These are phyloP conservation scores for Callosobruchus maculatus DNA, from an alignment of 2,888 invertebrate species.

Conservation along the genomic window DNA sequence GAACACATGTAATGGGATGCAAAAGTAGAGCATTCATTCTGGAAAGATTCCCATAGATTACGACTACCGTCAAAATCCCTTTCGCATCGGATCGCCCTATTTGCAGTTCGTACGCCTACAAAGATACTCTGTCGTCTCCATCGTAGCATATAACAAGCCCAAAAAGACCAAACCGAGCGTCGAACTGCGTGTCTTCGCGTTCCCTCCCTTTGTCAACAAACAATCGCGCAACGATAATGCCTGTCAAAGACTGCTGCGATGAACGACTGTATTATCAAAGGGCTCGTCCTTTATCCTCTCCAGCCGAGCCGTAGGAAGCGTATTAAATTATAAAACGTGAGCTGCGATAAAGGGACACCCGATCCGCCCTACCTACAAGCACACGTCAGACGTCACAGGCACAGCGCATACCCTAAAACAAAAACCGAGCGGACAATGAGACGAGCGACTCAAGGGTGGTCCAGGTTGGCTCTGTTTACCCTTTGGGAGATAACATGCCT, in stretches of 20 bases:
- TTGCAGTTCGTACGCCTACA: neutral
- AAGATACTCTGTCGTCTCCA: neutral
- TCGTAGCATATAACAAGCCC: neutral
- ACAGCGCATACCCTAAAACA: conserved; percentile 16
- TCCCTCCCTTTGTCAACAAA: conserved; percentile 8
- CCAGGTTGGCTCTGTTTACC: neutral
- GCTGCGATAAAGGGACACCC: conserved; percentile 24
- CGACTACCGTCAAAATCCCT: neutral
- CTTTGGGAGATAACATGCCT: neutral
- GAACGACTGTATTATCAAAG: conserved; percentile 13
- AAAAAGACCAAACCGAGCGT: neutral
- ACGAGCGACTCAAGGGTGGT: neutral
- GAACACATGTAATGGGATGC: too few relatives aligned
- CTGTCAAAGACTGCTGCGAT: conserved; percentile 29
- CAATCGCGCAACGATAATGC: conserved; percentile 18
- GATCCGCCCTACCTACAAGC: conserved; percentile 27
- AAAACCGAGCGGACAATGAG: conserved; percentile 13
- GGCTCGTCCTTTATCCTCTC: neutral
- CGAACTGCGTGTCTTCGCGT: conserved; percentile 3
- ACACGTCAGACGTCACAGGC: conserved; percentile 17
- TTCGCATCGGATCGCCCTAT: neutral
- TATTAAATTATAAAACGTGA: conserved; percentile 30
- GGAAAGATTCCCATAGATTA: neutral
- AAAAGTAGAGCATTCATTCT: too few relatives aligned
- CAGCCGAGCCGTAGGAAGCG: conserved; percentile 23